Evolutionary conservation across 2,797 vertebrate genomes (phyloP), one percentile per base, ranked within the genome.

Genomic region (Hippocampus kuda): DNA sequence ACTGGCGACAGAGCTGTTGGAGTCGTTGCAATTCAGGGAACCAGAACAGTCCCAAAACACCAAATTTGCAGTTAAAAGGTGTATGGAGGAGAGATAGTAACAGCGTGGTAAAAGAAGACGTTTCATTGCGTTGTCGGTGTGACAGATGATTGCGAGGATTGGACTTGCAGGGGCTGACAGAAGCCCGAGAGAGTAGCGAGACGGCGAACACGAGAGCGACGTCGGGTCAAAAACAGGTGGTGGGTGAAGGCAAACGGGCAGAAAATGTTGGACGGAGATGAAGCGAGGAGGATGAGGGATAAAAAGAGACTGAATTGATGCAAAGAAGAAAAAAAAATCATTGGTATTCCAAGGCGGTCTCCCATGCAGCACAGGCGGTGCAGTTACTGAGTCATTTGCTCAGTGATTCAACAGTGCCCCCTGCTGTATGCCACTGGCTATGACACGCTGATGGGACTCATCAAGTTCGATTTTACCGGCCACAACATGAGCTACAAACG

Each of bases 331-430:
- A 66, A 41, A 5, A 72, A 63, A 71, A 70, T 83, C 86, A 92
- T 91, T 90, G 87, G 90, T 92, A 92, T 92, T 90, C 90, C 61
- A 72, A 76, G 83, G 86, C 69, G 69, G 81, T 85, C 88, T 88
- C 74, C 76, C 87, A 88, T 92, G 91, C 90, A 91, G 90, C 89
- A 78, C 64, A 74, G 68, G 59, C 70, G 1, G 67, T 78, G 81
- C 77, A 72, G 72, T 66, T 1, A 42, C 59, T 61, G 27, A 20
- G 4, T 24, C 44, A 30, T 42, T 38, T n/a, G 27, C 66, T 67
- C 30, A n/a, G 59, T 73, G 74, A 71, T 73, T 70, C 87, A 83
- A 89, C 84, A 87, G 79, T 77, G 85, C 86, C 88, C 85, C 89
- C 91, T 86, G 82, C 79, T 84, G 87, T 66, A 72, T 7, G 16